Conservation (phyloP, 2,888 invertebrate species). For the Thelaira solivaga region DNA sequence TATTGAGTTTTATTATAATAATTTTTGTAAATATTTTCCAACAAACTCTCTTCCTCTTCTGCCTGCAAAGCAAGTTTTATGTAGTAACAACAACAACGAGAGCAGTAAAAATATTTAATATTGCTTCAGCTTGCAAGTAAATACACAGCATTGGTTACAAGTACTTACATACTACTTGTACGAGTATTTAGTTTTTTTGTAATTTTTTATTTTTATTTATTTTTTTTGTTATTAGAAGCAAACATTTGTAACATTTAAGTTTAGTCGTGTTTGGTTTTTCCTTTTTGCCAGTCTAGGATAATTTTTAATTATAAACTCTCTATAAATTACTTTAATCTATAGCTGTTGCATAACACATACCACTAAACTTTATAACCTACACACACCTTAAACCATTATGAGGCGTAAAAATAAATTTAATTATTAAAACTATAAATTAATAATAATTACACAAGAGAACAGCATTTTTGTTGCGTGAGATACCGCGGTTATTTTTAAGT, state of each 20-base stretch:
- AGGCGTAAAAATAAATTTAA: neutral
- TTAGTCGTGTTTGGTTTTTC: conserved; percentile 49
- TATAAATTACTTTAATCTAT: conserved; percentile 62
- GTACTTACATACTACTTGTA: neutral
- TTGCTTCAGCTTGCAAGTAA: neutral
- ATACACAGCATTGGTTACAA: neutral
- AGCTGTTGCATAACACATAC: conserved; percentile 47
- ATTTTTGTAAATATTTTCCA: conserved; percentile 45
- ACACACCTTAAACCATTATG: conserved; percentile 35
- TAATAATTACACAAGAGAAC: too few relatives aligned
- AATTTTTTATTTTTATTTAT: neutral
- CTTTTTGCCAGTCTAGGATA: conserved; percentile 53
- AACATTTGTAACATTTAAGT: conserved; percentile 49
- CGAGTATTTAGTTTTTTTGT: neutral
- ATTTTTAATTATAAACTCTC: conserved; percentile 62
- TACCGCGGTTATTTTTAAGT: too few relatives aligned
- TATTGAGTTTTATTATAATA: conserved; percentile 52
- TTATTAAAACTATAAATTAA: too few relatives aligned
- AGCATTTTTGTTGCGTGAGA: too few relatives aligned
- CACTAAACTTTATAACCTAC: conserved; percentile 46
- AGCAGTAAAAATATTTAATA: conserved; percentile 15
- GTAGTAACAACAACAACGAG: neutral
- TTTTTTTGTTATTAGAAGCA: conserved; percentile 23
- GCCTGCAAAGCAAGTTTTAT: neutral
- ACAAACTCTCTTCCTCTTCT: too few relatives aligned